These are phyloP conservation scores for Laspeyria flexula DNA, from an alignment of 2,888 invertebrate species.

Conservation along the genomic window DNA sequence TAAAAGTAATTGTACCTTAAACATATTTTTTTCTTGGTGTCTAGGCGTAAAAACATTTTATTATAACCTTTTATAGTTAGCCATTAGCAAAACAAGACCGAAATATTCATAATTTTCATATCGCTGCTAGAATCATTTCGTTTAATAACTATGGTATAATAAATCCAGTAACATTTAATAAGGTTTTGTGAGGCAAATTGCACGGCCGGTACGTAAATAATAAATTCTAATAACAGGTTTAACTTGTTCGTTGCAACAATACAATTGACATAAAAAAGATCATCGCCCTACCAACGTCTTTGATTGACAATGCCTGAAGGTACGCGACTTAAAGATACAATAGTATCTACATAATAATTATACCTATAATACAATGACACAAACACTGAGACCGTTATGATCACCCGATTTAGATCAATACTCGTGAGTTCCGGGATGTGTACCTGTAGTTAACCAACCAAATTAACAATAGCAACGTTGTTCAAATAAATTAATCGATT, in stretches of 20 bases:
- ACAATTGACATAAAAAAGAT: conserved; percentile 55
- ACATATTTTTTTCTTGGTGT: conserved; percentile 7
- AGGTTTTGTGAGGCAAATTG: conserved; percentile 38
- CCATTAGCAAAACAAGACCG: conserved; percentile 25
- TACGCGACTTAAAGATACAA: conserved; percentile 39
- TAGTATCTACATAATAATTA: neutral
- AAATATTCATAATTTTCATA: conserved; percentile 29
- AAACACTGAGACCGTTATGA: conserved; percentile 65
- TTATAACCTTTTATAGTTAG: conserved; percentile 19
- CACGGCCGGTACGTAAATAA: conserved; percentile 26
- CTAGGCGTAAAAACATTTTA: conserved; percentile 26
- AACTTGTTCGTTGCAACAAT: conserved; percentile 49
- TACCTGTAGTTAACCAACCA: conserved; percentile 28
- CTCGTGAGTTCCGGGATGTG: conserved; percentile 63
- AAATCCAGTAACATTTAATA: conserved; percentile 27
- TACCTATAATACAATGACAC: conserved; percentile 30
- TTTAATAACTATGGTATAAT: conserved; percentile 24
- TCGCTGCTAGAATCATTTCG: conserved; percentile 28
- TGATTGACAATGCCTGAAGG: conserved; percentile 59
- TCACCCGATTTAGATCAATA: conserved; percentile 64
- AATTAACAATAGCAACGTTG: conserved; percentile 61
- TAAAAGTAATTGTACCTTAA: neutral
- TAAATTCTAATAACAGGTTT: conserved; percentile 53
- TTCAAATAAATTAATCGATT: conserved; percentile 48
- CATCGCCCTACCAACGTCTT: conserved; percentile 51